Evolutionary conservation across 2,888 invertebrate genomes (phyloP), one percentile per base, ranked within the genome.

Genomic region (Hydriomena furcata): DNA sequence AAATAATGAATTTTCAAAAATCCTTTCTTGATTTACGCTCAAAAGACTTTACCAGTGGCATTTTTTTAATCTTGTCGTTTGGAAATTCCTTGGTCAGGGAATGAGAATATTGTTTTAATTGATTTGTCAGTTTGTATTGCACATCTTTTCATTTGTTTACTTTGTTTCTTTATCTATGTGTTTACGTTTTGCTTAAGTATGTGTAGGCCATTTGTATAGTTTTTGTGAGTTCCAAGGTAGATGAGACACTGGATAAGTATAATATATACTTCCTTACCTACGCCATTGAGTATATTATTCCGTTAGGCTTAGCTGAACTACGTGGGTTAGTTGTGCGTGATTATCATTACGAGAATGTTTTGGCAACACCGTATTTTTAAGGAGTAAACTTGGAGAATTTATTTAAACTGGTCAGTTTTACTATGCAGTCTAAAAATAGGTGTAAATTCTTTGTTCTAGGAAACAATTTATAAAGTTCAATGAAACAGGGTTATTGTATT

Each of bases 261-360:
- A n/a, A n/a, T n/a, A n/a, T n/a, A 38, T 38, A 11, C n/a, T 35
- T 45, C 35, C 43, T 25, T 23, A 21, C 17, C 25, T 10, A 30
- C 24, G 35, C 41, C 44, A 28, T 43, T 40, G 30, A 36, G 48
- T 45, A 23, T 45, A 42, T 28, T 49, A 42, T 50, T 21, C 46
- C 31, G 34, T 51, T 51, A 51, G 50, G 46, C 40, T 49, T 11
- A 45, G 21, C 34, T 20, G 30, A 47, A 7, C 20, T 43, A 42
- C 42, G 48, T 37, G 46, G 40, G 24, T 43, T 46, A 46, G 46
- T 34, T 40, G 34, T 25, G 34, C 27, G 31, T 51, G 28, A 51
- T 47, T 51, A 51, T 31, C 46, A 30, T 40, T 51, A 42, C 17
- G 12, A 45, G 25, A 50, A 40, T 40, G 32, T 46, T 46, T 30